Evolutionary conservation across 2,113 vertebrate genomes (phyloP), one percentile per base, ranked within the genome.

Genomic region (Gambusia affinis): DNA sequence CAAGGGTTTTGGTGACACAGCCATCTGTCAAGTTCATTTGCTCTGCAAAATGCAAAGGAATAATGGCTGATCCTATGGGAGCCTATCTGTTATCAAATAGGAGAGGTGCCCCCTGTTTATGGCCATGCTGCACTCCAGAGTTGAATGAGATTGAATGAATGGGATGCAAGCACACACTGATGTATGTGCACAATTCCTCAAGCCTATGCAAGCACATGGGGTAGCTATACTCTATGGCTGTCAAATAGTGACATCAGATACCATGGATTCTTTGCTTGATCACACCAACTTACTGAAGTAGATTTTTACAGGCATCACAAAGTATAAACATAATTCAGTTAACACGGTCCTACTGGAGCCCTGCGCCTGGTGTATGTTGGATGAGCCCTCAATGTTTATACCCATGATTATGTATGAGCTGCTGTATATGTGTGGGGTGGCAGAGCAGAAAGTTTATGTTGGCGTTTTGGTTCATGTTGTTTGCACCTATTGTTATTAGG

Each of bases 1-100:
- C 96, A 97, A 96, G 96, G 97, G 96, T 97, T 97, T 96, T 95
- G 97, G 96, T 98, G 97, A 98, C 97, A 98, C 93, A 91, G 95
- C 97, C 98, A 99, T 99, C 98, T 99, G 98, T 99, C 98, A 99
- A 98, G 97, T 99, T 98, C 97, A 98, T 99, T 99, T 99, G 96
- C 96, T 97, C 94, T 93, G 96, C 67, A 95, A 98, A 97, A 98
- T 96, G 96, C 97, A 95, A 79, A 96, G 96, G 95, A 97, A 97
- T 98, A 98, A 99, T 96, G 95, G 96, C 90, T 91, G 92, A 93
- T 94, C 95, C 95, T 95, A 94, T 94, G 95, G 93, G 93, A 95
- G 96, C 95, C 96, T 96, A 96, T 98, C 96, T 92, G 95, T 97
- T 97, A 96, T 96, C 94, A 94, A 94, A 94, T 92, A 93, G 94